Evolutionary conservation across 1,140 invertebrate genomes (phyloP).

Genomic region (Bombyx mori): ASM3026992v2 NC_085110.1:3843001-3843500

Average conservation of each 20-base stretch:
- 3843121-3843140: conserved; percentile 37
- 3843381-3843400: conserved; percentile 32
- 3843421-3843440: not conserved
- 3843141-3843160: not conserved
- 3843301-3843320: conserved; percentile 32
- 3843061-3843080: conserved; percentile 51
- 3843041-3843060: conserved; percentile 32
- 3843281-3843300: conserved; percentile 25
- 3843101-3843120: conserved; percentile 19
- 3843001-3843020: conserved; percentile 8
- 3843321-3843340: conserved; percentile 54
- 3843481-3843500: too few species aligned
- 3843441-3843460: too few species aligned
- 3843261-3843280: conserved; percentile 58
- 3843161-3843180: too few species aligned
- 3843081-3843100: conserved; percentile 34
- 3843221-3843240: conserved; percentile 33
- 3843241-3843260: conserved; percentile 46
- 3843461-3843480: too few species aligned
- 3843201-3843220: conserved; percentile 20
- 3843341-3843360: conserved; percentile 25
- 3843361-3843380: conserved; percentile 44
- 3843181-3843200: conserved; percentile 14
- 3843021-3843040: conserved; percentile 16
- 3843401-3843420: conserved; percentile 42